Evolutionary conservation across 2,797 vertebrate species (phyloP).

Genomic region (Anableps anableps): DNA sequence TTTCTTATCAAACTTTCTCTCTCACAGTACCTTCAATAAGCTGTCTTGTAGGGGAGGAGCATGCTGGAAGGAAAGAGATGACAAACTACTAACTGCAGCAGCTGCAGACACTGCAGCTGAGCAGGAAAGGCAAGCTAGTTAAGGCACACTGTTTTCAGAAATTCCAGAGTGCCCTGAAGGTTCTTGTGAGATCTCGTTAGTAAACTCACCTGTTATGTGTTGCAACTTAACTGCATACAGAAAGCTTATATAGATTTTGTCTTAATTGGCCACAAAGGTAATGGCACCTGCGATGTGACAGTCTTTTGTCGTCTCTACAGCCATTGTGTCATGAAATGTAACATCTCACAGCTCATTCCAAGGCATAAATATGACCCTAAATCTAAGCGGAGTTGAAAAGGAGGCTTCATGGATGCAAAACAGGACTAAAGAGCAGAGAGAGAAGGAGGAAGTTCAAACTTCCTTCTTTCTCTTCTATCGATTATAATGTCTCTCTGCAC

Average conservation of each 20-base stretch:
- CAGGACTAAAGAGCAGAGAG: not conserved
- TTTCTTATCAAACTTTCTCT: constrained; percentile 58
- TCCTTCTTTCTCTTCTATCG: not conserved
- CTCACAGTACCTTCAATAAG: constrained; percentile 82
- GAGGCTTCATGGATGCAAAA: not conserved
- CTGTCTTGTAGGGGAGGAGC: constrained; percentile 51
- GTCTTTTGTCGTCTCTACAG: not conserved
- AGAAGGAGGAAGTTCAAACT: not conserved
- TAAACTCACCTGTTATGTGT: not conserved
- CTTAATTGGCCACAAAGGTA: not conserved
- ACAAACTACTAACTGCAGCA: constrained; percentile 22
- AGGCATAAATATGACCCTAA: not conserved
- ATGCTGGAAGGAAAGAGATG: constrained; percentile 14
- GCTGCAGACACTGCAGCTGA: constrained; percentile 16
- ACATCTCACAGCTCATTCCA: not conserved
- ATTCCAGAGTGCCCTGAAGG: not conserved
- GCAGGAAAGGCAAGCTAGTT: not conserved
- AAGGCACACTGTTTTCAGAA: not conserved
- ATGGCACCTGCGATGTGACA: not conserved
- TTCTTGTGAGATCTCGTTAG: not conserved
- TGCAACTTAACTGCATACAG: not conserved
- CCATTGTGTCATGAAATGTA: not conserved
- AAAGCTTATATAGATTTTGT: not conserved
- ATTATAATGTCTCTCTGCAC: not conserved
- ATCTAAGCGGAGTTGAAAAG: not conserved